Evolutionary conservation across 2,888 invertebrate species (phyloP).

Genomic region (Ditylenchus weischeri): DNA sequence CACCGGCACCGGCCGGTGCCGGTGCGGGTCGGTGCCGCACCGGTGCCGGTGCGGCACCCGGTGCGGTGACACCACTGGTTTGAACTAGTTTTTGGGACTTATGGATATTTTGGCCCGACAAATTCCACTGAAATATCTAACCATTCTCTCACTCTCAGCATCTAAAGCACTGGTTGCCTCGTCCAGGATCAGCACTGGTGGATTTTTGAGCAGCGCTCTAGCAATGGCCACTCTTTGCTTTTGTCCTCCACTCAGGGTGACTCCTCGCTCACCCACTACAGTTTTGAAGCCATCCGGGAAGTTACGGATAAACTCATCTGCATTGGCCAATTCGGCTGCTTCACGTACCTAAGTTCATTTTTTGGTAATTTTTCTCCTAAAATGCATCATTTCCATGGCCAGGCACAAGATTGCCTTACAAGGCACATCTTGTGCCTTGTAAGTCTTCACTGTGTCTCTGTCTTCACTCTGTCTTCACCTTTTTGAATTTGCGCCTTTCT

Average conservation of each 20-base stretch:
- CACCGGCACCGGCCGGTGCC: no score
- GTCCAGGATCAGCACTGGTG: constrained; percentile 75
- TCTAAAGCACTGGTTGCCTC: constrained; percentile 88
- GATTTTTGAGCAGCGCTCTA: constrained; percentile 83
- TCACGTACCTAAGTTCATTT: constrained; percentile 63
- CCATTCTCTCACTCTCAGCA: constrained; percentile 47
- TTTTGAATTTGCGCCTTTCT: no score
- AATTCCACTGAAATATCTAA: constrained; percentile 15
- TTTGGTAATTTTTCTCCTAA: background rate
- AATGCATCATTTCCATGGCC: background rate
- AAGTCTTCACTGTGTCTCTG: no score
- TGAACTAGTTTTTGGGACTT: no score
- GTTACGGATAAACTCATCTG: constrained; percentile 78
- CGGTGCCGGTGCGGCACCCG: no score
- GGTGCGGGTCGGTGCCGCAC: no score
- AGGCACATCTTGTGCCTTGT: background rate
- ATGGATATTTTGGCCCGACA: no score
- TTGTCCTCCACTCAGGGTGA: constrained; percentile 76
- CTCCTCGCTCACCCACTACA: constrained; percentile 39
- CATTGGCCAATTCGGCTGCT: constrained; percentile 83
- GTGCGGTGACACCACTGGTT: no score
- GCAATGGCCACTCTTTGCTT: constrained; percentile 76
- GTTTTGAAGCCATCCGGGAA: constrained; percentile 73
- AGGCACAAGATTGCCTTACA: background rate
- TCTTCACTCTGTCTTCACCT: no score